A percentile compares a stretch with the other conserved stretches of the same genome.
Conservation (phyloP, 1,140 invertebrate species). For the Antheraea pernyi region DNA sequence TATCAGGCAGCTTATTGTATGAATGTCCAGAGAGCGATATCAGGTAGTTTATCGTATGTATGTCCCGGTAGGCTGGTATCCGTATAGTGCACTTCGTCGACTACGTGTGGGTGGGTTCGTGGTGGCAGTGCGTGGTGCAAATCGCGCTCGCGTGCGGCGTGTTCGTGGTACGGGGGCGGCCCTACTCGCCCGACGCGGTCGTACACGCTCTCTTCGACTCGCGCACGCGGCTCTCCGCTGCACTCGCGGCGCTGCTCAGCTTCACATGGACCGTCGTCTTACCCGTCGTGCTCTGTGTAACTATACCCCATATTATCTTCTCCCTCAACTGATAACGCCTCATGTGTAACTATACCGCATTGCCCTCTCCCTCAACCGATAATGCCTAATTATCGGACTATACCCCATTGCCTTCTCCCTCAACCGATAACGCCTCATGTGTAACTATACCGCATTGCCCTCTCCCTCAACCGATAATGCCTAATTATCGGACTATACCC, state of each 20-base stretch:
- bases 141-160: constrained; percentile 88
- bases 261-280: constrained; percentile 94
- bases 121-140: constrained; percentile 92
- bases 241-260: constrained; percentile 87
- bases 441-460: too few species aligned
- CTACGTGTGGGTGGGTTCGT: constrained; percentile 88
- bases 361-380: too few species aligned
- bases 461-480: too few species aligned
- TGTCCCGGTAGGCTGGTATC: constrained; percentile 85
- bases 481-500: too few species aligned
- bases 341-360: too few species aligned
- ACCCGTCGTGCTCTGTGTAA: constrained; percentile 88
- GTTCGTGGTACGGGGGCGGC: constrained; percentile 90
- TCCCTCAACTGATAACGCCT: not conserved
- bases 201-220: constrained; percentile 83
- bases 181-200: constrained; percentile 90
- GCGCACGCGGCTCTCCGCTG: constrained; percentile 70
- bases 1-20: too few species aligned
- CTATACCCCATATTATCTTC: constrained; percentile 24
- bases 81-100: constrained; percentile 92
- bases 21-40: too few species aligned
- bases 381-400: too few species aligned
- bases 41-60: not conserved
- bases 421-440: too few species aligned
- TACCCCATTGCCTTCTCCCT: too few species aligned